A percentile compares a stretch with the other conserved stretches of the same genome.
These are phyloP conservation scores for Naja naja DNA, from an alignment of 2,113 vertebrate species.

Conservation along the genomic window DNA sequence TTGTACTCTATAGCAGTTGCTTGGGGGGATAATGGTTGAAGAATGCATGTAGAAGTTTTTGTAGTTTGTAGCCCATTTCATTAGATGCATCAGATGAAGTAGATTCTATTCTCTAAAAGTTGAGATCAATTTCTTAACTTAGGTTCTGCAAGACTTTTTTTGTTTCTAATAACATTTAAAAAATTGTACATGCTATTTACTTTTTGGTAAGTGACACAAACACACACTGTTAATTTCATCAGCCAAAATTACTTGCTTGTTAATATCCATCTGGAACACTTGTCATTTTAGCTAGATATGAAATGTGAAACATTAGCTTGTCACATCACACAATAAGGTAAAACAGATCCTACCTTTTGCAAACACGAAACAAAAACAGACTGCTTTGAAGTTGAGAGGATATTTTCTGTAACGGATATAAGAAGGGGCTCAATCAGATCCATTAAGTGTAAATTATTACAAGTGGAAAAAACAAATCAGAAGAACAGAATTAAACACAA, in stretches of 20 bases:
- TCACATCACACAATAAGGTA: background rate
- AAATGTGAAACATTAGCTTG: constrained; percentile 1
- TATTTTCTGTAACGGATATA: background rate
- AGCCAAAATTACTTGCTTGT: constrained; percentile 12
- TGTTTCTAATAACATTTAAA: background rate
- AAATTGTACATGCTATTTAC: background rate
- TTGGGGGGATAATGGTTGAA: background rate
- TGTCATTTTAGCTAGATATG: constrained; percentile 12
- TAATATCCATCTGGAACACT: constrained; percentile 7
- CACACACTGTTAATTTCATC: constrained; percentile 16
- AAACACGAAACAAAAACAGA: accelerated
- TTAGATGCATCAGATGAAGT: background rate
- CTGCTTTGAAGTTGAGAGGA: constrained; percentile 1
- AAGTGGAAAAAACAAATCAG: background rate
- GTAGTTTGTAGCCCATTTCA: background rate
- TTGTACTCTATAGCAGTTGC: background rate
- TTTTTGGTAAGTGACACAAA: background rate
- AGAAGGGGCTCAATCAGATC: background rate
- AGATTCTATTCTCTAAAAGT: background rate
- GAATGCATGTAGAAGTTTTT: background rate
- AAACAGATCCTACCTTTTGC: background rate
- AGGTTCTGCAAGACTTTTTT: background rate
- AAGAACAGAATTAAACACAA: background rate
- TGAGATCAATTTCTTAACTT: background rate
- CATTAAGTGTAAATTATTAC: constrained; percentile 18